Percentiles rank a stretch among this genome's conserved stretches.
Conservation (phyloP, 1,140 invertebrate genomes). For the Cydia fagiglandana region DNA sequence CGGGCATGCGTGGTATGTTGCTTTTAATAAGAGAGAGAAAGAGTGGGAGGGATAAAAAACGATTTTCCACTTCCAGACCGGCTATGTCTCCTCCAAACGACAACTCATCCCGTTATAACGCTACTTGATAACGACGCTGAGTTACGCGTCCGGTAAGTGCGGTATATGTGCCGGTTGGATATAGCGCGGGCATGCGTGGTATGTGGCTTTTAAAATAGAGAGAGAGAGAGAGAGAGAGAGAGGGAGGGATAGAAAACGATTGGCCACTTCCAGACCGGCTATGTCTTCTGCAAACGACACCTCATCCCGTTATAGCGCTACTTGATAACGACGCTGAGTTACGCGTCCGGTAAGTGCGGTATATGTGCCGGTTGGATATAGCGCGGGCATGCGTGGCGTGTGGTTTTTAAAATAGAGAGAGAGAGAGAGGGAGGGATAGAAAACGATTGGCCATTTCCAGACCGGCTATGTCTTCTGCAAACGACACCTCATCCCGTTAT, state of each 20-base stretch:
- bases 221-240: too few relatives aligned
- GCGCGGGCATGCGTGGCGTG: not conserved
- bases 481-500: slow-evolving; percentile 70
- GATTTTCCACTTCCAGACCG: slow-evolving; percentile 43
- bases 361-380: slow-evolving; percentile 40
- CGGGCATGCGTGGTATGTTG: not conserved
- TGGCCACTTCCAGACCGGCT: slow-evolving; percentile 47
- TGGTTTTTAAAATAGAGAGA: not conserved
- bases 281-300: slow-evolving; percentile 54
- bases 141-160: slow-evolving; percentile 53
- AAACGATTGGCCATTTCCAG: slow-evolving; percentile 43
- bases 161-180: slow-evolving; percentile 47
- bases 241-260: not conserved
- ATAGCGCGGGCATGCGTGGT: not conserved
- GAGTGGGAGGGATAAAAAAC: not conserved
- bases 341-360: slow-evolving; percentile 54
- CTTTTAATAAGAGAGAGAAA: not conserved
- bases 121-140: slow-evolving; percentile 74
- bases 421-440: too few relatives aligned
- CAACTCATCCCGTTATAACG: slow-evolving; percentile 67
- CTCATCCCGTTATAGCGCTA: slow-evolving; percentile 67
- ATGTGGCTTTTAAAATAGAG: not conserved
- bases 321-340: slow-evolving; percentile 73
- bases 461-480: slow-evolving; percentile 36
- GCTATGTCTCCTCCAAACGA: slow-evolving; percentile 48